phyloP scores from a whole-genome alignment of 2,113 vertebrate genomes.

The Ammodytes dubius region DNA sequence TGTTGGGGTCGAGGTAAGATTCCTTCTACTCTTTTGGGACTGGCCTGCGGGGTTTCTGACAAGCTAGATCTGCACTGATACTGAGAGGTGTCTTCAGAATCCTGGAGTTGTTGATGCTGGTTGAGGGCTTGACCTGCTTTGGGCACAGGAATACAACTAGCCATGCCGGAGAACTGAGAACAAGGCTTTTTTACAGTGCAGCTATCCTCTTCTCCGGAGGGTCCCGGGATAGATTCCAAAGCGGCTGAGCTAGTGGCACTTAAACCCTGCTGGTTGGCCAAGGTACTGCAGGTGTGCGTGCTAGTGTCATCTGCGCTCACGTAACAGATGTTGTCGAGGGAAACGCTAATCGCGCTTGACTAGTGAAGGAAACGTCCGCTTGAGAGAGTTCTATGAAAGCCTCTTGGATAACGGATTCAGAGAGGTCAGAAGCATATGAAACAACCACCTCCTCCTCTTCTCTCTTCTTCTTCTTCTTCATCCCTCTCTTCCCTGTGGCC shows the following conservation, averaged over 20 bases:
- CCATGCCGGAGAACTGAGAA: conserved; percentile 94
- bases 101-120: conserved; percentile 77
- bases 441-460: conserved; percentile 91
- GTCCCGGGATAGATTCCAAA: conserved; percentile 16
- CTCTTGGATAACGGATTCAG: conserved; percentile 97
- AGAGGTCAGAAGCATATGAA: conserved; percentile 95
- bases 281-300: conserved; percentile 83
- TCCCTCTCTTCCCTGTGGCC: conserved; percentile 49
- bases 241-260: conserved; percentile 53
- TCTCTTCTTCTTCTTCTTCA: conserved; percentile 87
- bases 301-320: conserved; percentile 86
- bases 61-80: conserved; percentile 49
- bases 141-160: conserved; percentile 93
- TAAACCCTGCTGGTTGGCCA: conserved; percentile 77
- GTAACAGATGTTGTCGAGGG: conserved; percentile 90
- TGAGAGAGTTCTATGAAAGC: conserved; percentile 98
- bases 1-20: conserved; percentile 76
- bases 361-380: conserved; percentile 91
- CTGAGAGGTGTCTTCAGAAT: conserved; percentile 78
- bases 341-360: conserved; percentile 95
- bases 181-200: conserved; percentile 91
- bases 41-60: conserved; percentile 65
- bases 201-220: conserved; percentile 80
- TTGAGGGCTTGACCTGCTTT: conserved; percentile 91
- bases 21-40: conserved; percentile 57